phyloP scores from a whole-genome alignment of 2,113 vertebrate genomes.

The Felis catus region F.catus_Fca126_mat1.0 CM031411.1:112802501-112803000 shows the following conservation, averaged over 20 bases:
- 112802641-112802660: background rate
- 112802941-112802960: constrained; percentile 76
- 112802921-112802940: constrained; percentile 77
- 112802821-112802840: constrained; percentile 32
- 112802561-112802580: background rate
- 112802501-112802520: constrained; percentile 27
- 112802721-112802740: background rate
- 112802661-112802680: constrained; percentile 1
- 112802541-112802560: background rate
- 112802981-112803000: constrained; percentile 78
- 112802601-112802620: background rate
- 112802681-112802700: background rate
- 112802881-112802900: constrained; percentile 65
- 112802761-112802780: background rate
- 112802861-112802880: constrained; percentile 56
- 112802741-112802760: constrained; percentile 37
- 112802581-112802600: background rate
- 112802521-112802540: background rate
- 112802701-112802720: background rate
- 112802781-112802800: background rate
- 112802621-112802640: background rate
- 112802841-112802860: constrained; percentile 9
- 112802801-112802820: constrained; percentile 34
- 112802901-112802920: constrained; percentile 76
- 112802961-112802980: constrained; percentile 79